A percentile compares a stretch with the other conserved stretches of the same genome.
phyloP scores from a whole-genome alignment of 2,888 invertebrate genomes.

The Ophion ventricosus region DNA sequence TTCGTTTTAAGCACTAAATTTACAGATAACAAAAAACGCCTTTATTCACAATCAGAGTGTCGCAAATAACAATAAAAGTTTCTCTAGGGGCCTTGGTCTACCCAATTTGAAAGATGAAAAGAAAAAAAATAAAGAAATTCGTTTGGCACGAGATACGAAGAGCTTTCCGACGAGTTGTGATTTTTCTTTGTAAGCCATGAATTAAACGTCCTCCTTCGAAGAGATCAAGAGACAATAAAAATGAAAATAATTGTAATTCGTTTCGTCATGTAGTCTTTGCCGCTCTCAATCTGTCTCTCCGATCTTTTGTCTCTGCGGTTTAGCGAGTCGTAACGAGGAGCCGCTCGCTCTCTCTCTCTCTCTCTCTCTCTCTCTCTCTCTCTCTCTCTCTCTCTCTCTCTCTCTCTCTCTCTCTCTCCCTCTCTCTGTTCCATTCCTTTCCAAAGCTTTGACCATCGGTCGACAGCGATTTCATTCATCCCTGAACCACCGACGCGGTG shows the following conservation, averaged over 20 bases:
- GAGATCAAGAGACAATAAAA: conserved; percentile 23
- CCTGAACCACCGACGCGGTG: conserved; percentile 14
- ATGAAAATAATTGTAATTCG: conserved; percentile 1
- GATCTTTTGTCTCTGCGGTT: conserved; percentile 38
- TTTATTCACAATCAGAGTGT: neutral
- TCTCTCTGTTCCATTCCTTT: conserved; percentile 5
- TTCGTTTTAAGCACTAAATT: neutral
- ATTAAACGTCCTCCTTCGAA: conserved; percentile 2
- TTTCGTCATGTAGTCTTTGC: conserved; percentile 11
- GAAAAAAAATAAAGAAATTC: neutral
- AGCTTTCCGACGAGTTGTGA: no score
- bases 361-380: no score
- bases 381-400: no score
- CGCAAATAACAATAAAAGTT: neutral
- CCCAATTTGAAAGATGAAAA: neutral
- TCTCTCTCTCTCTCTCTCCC: neutral
- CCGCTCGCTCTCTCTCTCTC: conserved; percentile 3
- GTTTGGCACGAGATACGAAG: no score
- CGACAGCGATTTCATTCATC: conserved; percentile 43
- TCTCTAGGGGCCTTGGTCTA: neutral
- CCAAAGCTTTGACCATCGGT: conserved; percentile 18
- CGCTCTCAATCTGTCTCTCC: conserved; percentile 11
- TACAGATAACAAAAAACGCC: neutral
- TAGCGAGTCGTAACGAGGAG: conserved; percentile 12
- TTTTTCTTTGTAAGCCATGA: no score